Conservation (phyloP, 2,113 vertebrate species). For the Bolborhynchus lineola region DNA sequence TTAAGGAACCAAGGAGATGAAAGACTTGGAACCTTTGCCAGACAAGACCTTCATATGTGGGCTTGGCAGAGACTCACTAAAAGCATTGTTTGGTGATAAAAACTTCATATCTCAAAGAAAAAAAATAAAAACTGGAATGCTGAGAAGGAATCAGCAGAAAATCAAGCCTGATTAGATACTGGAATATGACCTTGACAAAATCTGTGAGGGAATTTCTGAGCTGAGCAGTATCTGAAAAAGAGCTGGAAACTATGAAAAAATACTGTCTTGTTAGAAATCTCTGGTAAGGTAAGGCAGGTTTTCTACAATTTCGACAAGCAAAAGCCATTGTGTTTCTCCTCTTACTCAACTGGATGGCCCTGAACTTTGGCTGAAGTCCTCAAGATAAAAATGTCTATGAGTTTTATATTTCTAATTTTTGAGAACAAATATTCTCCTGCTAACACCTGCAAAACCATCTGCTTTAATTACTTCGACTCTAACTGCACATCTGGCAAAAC, state of each 20-base stretch:
- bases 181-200: slow-evolving; percentile 29
- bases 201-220: neutral
- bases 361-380: neutral
- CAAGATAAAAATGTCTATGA: neutral
- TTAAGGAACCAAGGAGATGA: neutral
- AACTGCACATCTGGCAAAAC: neutral
- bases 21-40: neutral
- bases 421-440: neutral
- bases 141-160: neutral
- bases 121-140: neutral
- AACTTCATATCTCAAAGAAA: neutral
- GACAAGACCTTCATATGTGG: neutral
- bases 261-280: neutral
- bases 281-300: neutral
- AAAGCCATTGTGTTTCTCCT: neutral
- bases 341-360: neutral
- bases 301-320: neutral
- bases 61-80: neutral
- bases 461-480: slow-evolving; percentile 10
- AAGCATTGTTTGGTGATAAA: neutral
- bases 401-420: neutral
- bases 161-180: neutral
- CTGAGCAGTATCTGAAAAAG: neutral
- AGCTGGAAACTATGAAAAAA: neutral
- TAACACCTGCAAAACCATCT: neutral